Conservation (phyloP, 2,113 vertebrate species). For the Acanthisitta chloris region DNA sequence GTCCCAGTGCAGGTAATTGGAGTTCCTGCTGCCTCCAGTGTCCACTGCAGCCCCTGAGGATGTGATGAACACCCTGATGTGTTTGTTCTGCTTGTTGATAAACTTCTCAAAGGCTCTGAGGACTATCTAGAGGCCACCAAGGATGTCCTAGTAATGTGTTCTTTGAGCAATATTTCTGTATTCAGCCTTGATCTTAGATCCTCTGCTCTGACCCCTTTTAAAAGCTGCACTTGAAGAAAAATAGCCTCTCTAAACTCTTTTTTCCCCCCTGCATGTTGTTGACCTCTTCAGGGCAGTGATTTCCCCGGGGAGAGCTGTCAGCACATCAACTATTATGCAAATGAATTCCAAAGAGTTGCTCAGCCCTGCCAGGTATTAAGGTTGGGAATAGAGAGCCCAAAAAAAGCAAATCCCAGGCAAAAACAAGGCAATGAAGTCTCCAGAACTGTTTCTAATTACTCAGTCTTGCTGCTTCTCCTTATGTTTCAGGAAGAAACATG, state of each 20-base stretch:
- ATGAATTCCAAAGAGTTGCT: background rate
- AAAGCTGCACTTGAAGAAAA: background rate
- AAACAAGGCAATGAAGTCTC: slow-evolving; percentile 18
- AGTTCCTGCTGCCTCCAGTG: background rate
- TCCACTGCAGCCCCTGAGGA: accelerated
- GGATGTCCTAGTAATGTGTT: background rate
- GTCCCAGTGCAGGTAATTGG: background rate
- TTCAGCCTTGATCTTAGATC: background rate
- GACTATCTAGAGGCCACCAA: background rate
- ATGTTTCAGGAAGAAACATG: background rate
- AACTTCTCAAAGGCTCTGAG: background rate
- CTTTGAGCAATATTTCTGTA: background rate
- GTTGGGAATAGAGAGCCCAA: background rate
- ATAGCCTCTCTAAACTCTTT: background rate
- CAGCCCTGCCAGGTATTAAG: slow-evolving; percentile 13
- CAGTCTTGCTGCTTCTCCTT: background rate
- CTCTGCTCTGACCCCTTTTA: slow-evolving; percentile 2
- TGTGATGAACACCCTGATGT: accelerated
- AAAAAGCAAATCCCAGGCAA: slow-evolving; percentile 16
- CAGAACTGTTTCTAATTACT: slow-evolving; percentile 7
- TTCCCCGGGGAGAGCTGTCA: background rate
- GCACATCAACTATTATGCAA: background rate
- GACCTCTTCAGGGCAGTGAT: background rate
- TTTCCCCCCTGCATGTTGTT: background rate
- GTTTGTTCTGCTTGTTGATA: background rate